Base-by-base conservation (phyloP, 2,113 vertebrate species). In the Channa maculata region DNA sequence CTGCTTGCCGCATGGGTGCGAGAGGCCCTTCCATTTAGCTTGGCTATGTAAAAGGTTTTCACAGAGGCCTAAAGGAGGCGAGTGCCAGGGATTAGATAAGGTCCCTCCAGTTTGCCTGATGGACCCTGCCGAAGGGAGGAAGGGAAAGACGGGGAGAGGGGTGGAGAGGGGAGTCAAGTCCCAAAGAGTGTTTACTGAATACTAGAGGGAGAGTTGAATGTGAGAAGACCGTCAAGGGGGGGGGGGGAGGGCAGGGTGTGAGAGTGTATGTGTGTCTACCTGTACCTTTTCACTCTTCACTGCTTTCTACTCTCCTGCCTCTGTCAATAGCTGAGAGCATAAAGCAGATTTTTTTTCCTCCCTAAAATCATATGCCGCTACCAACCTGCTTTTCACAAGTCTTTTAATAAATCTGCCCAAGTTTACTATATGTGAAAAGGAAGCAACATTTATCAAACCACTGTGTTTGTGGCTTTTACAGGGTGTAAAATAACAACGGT, bases 11-110 rank as follows among this genome's bases (percentile, higher is more conserved):
- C 65, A 44, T 44, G 50, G 61, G 65, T 70, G 66, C 72, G 67
- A 46, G 79, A 50, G 75, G 57, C 75, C 68, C 65, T 74, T 78
- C 86, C 84, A 80, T 92, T 92, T 90, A 77, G 87, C 86, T 83
- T 60, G 71, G 62, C 88, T 83, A 86, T 89, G 92, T 89, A 88
- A 92, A 91, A 88, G 79, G 82, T 92, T 93, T 91, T 82, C 87
- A 90, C 85, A 80, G 76, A 88, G 70, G 85, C 84, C 81, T 87
- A 77, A 86, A 89, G 71, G 77, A 89, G 85, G 75, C 54, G 79
- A 84, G 82, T 87, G 86, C 79, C 65, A 55, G 61, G 66, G 66
- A 84, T 79, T 55, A 81, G 92, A 93, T 93, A 93, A 91, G 85
- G 83, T 82, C 67, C 73, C 65, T 24, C 24, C 74, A 6, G 14